Evolutionary conservation across 2,113 vertebrate genomes (phyloP).

Genomic region (Otus sunia): DNA sequence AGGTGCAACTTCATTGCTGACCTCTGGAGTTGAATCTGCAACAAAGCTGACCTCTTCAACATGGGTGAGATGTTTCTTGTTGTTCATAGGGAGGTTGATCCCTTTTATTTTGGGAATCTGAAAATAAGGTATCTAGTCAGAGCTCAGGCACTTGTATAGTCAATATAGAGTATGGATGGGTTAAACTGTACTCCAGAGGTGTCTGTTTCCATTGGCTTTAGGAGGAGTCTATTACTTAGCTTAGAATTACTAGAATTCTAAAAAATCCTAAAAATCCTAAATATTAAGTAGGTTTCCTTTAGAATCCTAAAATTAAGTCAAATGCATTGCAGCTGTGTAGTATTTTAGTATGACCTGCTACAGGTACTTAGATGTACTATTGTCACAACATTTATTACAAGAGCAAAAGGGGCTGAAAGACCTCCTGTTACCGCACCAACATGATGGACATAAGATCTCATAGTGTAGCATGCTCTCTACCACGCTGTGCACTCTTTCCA

Average conservation of each 20-base stretch:
- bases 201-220: not conserved
- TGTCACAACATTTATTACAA: not conserved
- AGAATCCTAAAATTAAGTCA: not conserved
- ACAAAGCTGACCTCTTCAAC: not conserved
- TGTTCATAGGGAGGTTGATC: not conserved
- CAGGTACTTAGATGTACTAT: not conserved
- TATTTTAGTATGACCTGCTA: not conserved
- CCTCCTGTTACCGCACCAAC: not conserved
- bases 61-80: not conserved
- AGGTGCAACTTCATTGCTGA: not conserved
- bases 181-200: not conserved
- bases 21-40: not conserved
- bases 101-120: not conserved
- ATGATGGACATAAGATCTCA: not conserved
- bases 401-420: not conserved
- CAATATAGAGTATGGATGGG: not conserved
- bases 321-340: not conserved
- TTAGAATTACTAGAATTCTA: not conserved
- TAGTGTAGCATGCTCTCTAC: not conserved
- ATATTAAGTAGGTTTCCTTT: not conserved
- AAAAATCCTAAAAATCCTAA: not conserved
- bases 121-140: not conserved
- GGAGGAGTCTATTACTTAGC: not conserved
- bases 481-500: rapidly evolving
- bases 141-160: not conserved